Base-by-base conservation (phyloP, 2,888 invertebrate genomes). In the Drosophila koepferae region DNA sequence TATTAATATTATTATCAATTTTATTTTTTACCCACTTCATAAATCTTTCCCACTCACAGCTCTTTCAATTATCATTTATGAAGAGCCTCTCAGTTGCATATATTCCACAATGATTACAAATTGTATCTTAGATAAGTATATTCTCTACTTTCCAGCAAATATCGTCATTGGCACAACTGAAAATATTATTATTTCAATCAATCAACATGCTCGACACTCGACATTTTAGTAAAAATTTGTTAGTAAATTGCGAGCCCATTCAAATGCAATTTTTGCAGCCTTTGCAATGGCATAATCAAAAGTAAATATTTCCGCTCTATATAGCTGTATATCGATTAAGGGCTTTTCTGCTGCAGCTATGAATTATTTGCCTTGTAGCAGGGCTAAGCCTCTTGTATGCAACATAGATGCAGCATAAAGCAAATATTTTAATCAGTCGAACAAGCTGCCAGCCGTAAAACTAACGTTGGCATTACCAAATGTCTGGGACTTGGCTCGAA, bases 381-480 rank as follows among this genome's bases (percentile, higher is more conserved):
- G 38, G 12, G 23, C 12, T 46, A 38, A 53, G 18, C 60, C 34
- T 12, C 16, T 4, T 53, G 20, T 38, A 18, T 34, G 34, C 34
- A 40, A 10, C 10, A 46, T 48, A 23, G 41, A 8, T 56, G 63
- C 34, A 63, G 58, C 36, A 61, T 53, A 63, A 60, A 77, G 53
- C 60, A 83, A 69, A 72, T 83, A 82, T 70, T 86, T 80, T 68
- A 81, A 77, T 83, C 77, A 81, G 61, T 66, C 62, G 60, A 71
- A 66, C 59, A 77, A 53, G 63, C 63, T 71, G 65, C 71, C 77
- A 61, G 54, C 51, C 66, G 54, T 38, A 41, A 63, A 23, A n/a
- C 56, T 55, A 55, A 51, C 23, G 61, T 41, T 23, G 20, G 53
- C 54, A 48, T 46, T 16, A 41, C 58, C 44, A 28, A 44, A 31